Evolutionary conservation across 2,797 vertebrate genomes (phyloP), one percentile per base, ranked within the genome.

Genomic region (Parauchenoglanis punctatus): DNA sequence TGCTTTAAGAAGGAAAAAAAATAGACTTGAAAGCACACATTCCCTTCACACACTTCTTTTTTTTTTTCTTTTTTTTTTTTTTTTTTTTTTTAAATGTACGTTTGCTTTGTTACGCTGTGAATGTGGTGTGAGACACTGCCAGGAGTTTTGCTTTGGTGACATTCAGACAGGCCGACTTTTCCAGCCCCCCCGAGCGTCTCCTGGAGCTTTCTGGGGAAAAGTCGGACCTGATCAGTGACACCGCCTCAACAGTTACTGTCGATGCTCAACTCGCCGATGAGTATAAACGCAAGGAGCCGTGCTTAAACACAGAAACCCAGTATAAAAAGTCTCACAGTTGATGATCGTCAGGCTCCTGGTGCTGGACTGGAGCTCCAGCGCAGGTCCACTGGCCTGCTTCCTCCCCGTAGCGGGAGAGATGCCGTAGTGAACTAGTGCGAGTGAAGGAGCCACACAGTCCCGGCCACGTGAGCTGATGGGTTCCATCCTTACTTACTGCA

Each of bases 401-500:
- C 94, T 93, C 95, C 95, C 93, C 93, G 91, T 90, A 31, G 25
- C 23, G 54, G 91, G 91, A 93, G 92, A 94, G 77, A 88, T 83
- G 75, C 93, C 86, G 83, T 59, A 61, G 72, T 63, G 75, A 83
- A 80, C 68, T 81, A 58, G 83, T 23, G 92, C 92, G 94, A 93
- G 94, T 92, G 93, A 93, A 94, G 85, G 44, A 88, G 77, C 88
- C 87, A 88, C 84, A 88, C 61, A 89, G 90, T 72, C 75, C 85
- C 84, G 88, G 89, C 89, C 87, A 73, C 92, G 93, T 92, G 93
- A 94, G 92, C 88, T 90, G 91, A 94, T 93, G 93, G 95, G 94
- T 93, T 95, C 94, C 89, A 93, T 94, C 94, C 95, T 96, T 95
- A 95, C 94, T 95, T 94, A 95, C 94, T 96, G 96, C 96, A 97